These are phyloP conservation scores for Podarcis cretensis DNA, from an alignment of 2,113 vertebrate species.

Conservation along the genomic window DNA sequence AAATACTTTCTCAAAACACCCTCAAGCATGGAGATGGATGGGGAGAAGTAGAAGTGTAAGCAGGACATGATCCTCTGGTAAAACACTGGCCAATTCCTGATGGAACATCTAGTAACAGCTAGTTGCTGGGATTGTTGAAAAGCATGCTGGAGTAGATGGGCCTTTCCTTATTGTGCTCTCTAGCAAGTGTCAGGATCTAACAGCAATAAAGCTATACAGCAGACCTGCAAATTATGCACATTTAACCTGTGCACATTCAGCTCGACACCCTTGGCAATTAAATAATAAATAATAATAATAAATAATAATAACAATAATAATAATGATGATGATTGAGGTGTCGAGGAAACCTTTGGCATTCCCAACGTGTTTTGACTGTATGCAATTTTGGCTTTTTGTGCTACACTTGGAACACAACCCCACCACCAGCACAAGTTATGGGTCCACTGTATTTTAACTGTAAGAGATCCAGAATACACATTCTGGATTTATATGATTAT, in stretches of 20 bases:
- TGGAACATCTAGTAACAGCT: not conserved
- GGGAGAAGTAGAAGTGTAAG: not conserved
- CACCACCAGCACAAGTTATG: no score
- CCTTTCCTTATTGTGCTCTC: not conserved
- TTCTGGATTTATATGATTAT: not conserved
- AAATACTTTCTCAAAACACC: not conserved
- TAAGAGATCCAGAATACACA: not conserved
- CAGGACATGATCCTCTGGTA: not conserved
- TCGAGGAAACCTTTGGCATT: no score
- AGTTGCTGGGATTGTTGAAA: not conserved
- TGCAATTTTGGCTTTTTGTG: no score
- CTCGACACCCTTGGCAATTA: no score
- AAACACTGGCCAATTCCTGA: not conserved
- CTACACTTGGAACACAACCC: no score
- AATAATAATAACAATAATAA: no score
- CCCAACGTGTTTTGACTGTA: no score
- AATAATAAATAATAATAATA: no score
- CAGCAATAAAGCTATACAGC: not conserved
- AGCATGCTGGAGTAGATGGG: not conserved
- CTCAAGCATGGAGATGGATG: not conserved
- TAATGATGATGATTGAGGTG: no score
- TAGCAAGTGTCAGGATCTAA: not conserved
- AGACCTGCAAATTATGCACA: no score
- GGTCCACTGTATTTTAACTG: no score
- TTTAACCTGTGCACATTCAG: no score